phyloP scores from a whole-genome alignment of 2,113 vertebrate species.

The Nanger granti region DNA sequence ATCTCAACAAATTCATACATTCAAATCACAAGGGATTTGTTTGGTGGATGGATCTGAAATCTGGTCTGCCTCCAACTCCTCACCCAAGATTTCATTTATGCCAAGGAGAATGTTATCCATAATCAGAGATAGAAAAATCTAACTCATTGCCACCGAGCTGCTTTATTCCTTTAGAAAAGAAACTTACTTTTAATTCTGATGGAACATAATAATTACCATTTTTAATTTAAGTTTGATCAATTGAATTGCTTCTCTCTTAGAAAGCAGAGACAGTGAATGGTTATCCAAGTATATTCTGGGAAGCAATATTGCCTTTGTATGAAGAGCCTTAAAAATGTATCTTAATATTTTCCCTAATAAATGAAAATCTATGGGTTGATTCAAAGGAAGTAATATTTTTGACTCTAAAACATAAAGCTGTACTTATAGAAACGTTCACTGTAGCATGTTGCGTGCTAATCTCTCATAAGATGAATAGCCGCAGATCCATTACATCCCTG shows the following conservation, averaged over 20 bases:
- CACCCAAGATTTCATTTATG: constrained; percentile 57
- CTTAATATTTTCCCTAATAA: neutral
- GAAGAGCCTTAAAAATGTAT: neutral
- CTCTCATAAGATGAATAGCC: neutral
- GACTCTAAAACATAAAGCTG: neutral
- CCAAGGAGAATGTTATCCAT: constrained; percentile 45
- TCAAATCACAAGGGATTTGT: constrained; percentile 71
- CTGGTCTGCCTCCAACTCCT: constrained; percentile 60
- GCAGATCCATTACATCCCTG: neutral
- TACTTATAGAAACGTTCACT: neutral
- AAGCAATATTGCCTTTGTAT: neutral
- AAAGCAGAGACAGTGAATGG: neutral
- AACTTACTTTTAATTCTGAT: constrained; percentile 26
- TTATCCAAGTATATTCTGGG: neutral
- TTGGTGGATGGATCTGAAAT: constrained; percentile 68
- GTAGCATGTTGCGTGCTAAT: neutral
- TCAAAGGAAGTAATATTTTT: neutral
- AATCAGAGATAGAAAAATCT: constrained; percentile 50
- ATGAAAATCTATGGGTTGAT: neutral
- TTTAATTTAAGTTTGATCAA: neutral
- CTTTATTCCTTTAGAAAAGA: constrained; percentile 30
- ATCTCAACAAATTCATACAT: constrained; percentile 70
- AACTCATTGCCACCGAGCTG: constrained; percentile 26
- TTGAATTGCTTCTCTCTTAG: neutral
- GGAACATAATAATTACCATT: neutral